Evolutionary conservation across 2,113 vertebrate species (phyloP).

Genomic region (Eretmochelys imbricata): DNA sequence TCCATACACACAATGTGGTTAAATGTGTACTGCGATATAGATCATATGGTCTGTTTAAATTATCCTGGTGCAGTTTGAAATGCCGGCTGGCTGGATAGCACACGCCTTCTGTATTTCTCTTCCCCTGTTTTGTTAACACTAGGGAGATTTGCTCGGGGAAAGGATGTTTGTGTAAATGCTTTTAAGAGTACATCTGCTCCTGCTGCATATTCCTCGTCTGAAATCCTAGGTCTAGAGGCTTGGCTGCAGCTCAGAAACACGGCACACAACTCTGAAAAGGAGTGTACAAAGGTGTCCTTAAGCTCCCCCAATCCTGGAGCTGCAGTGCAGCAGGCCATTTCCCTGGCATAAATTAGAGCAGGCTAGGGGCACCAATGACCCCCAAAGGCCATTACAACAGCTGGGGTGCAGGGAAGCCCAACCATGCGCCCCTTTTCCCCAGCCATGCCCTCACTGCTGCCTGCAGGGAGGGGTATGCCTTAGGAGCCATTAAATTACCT

Average conservation of each 20-base stretch:
- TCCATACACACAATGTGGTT: background rate
- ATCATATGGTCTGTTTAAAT: background rate
- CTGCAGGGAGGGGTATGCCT: background rate
- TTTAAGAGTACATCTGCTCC: fast-evolving
- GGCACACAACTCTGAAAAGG: background rate
- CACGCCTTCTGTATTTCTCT: background rate
- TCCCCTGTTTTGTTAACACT: background rate
- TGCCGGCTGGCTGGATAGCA: background rate
- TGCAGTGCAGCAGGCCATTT: background rate
- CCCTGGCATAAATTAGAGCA: background rate
- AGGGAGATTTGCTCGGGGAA: background rate
- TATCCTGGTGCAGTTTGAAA: background rate
- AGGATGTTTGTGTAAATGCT: background rate
- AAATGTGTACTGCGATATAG: background rate
- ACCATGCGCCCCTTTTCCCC: too few species aligned
- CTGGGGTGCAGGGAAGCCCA: background rate
- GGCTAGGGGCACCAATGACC: background rate
- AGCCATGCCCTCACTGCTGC: background rate
- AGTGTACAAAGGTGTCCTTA: background rate
- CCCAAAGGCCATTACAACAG: background rate
- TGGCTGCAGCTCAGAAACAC: background rate
- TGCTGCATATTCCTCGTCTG: background rate
- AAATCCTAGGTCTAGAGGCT: background rate
- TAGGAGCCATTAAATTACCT: background rate
- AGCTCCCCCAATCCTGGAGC: background rate